A percentile compares a stretch with the other conserved stretches of the same genome.
phyloP scores from a whole-genome alignment of 1,140 invertebrate genomes.

The Drosophila orena region DNA sequence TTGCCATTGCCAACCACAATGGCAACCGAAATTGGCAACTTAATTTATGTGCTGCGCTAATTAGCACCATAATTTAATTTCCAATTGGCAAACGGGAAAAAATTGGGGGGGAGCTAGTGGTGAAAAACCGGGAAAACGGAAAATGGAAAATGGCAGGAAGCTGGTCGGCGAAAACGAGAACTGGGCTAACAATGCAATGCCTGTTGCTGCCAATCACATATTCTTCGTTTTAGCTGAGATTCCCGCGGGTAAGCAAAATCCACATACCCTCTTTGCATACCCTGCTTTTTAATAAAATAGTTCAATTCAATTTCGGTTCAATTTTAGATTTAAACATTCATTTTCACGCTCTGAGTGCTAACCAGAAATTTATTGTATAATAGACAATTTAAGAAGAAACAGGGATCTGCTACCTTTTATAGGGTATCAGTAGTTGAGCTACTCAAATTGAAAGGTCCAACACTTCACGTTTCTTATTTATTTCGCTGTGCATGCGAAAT shows the following conservation, averaged over 20 bases:
- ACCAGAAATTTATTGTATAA: no score
- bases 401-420: no score
- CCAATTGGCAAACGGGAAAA: conserved; percentile 56
- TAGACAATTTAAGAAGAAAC: no score
- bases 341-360: no score
- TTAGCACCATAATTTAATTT: conserved; percentile 81
- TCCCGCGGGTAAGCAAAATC: background rate
- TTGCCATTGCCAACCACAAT: conserved; percentile 64
- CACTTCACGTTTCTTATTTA: background rate
- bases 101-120: background rate
- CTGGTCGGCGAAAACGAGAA: conserved; percentile 2
- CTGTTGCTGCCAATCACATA: conserved; percentile 25
- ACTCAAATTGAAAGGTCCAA: background rate
- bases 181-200: conserved; percentile 22
- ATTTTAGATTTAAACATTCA: no score
- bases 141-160: background rate
- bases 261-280: no score
- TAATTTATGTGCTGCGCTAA: conserved; percentile 74
- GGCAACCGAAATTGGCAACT: conserved; percentile 72
- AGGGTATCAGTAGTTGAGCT: no score
- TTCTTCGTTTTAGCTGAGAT: background rate
- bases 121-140: background rate
- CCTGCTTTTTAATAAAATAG: no score
- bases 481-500: conserved; percentile 57
- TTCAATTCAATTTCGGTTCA: no score